These are phyloP conservation scores for Sesamia nonagrioides DNA, from an alignment of 1,140 invertebrate species.

Conservation along the genomic window DNA sequence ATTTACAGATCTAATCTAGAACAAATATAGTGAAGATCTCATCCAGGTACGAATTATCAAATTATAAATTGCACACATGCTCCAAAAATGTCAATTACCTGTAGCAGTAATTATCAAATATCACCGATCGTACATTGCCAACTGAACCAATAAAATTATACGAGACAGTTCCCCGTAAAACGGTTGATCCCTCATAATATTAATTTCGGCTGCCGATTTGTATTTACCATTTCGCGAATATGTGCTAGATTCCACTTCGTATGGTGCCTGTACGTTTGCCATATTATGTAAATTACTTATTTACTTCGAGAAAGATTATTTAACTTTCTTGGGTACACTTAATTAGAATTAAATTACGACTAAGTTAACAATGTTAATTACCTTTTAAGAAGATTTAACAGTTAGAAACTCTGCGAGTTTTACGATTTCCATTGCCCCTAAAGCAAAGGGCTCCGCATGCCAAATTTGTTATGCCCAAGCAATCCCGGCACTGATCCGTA, in stretches of 20 bases:
- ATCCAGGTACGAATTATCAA: neutral
- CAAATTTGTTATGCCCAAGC: neutral
- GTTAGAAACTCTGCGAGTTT: too few relatives aligned
- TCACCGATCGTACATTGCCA: slow-evolving; percentile 8
- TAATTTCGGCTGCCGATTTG: slow-evolving; percentile 29
- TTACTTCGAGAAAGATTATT: neutral
- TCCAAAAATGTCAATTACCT: neutral
- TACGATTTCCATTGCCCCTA: too few relatives aligned
- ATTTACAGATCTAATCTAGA: too few relatives aligned
- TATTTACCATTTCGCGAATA: slow-evolving; percentile 33
- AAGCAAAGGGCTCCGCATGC: neutral
- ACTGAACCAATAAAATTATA: slow-evolving; percentile 36
- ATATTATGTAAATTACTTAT: neutral
- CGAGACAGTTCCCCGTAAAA: slow-evolving; percentile 7
- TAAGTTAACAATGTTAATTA: too few relatives aligned
- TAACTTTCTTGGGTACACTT: too few relatives aligned
- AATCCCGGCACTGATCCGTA: neutral
- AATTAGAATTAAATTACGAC: too few relatives aligned
- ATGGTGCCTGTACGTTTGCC: neutral
- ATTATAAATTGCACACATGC: neutral
- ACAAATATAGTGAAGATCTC: too few relatives aligned
- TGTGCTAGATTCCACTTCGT: slow-evolving; percentile 17
- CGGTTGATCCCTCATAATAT: neutral
- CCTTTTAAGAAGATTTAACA: too few relatives aligned
- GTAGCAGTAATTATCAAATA: slow-evolving; percentile 3